A percentile compares a stretch with the other conserved stretches of the same genome.
Conservation (phyloP, 1,140 invertebrate genomes). For the Drosophila mauritiana region DNA sequence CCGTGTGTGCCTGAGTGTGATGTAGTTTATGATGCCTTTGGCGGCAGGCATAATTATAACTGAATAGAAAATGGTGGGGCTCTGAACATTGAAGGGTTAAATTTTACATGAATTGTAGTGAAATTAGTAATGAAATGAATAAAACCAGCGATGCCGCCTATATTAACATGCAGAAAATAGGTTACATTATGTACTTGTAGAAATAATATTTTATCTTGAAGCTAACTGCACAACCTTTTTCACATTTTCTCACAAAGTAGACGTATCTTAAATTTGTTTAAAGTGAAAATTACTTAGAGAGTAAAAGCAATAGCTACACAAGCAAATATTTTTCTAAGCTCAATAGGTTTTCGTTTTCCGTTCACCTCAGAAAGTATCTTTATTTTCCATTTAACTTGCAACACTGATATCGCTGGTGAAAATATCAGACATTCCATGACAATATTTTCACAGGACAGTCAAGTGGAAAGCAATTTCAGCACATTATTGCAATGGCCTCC, state of each 20-base stretch:
- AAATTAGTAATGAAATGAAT: too few species aligned
- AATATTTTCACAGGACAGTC: slow-evolving; percentile 25
- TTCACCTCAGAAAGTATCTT: background rate
- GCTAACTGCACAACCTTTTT: too few species aligned
- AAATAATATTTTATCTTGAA: too few species aligned
- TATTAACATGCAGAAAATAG: too few species aligned
- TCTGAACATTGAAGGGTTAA: background rate
- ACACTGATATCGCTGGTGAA: slow-evolving; percentile 17
- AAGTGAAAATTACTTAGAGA: too few species aligned
- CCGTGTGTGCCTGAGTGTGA: slow-evolving; percentile 23
- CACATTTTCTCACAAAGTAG: too few species aligned
- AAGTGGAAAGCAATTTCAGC: slow-evolving; percentile 70
- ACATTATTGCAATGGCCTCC: slow-evolving; percentile 71
- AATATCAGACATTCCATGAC: slow-evolving; percentile 8
- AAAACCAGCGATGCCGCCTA: background rate
- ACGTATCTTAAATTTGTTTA: too few species aligned
- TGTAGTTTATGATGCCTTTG: background rate
- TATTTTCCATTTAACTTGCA: background rate
- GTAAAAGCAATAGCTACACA: background rate
- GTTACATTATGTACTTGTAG: too few species aligned
- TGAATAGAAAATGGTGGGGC: background rate
- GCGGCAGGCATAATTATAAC: slow-evolving; percentile 4
- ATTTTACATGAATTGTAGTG: background rate
- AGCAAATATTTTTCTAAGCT: background rate
- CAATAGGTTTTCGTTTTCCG: background rate